Percentiles rank a stretch among this genome's conserved stretches.
Evolutionary conservation across 1,140 invertebrate species (phyloP).

Genomic region (Aphis craccivora): DNA sequence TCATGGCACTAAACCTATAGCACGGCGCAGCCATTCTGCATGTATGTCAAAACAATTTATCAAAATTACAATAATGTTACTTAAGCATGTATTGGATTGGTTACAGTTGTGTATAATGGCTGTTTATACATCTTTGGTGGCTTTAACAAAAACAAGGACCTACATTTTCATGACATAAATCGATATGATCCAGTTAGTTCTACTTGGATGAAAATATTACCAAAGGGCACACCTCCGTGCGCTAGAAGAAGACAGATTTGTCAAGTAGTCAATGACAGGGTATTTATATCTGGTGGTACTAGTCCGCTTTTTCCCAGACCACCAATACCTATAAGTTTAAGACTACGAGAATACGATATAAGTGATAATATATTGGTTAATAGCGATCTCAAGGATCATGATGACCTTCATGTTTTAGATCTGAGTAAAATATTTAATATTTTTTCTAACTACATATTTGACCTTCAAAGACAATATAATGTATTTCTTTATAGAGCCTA

Average conservation of each 20-base stretch:
- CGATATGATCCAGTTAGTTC: constrained; percentile 72
- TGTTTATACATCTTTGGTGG: constrained; percentile 88
- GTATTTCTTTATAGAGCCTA: constrained; percentile 4
- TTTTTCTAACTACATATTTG: background rate
- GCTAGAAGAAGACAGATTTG: constrained; percentile 81
- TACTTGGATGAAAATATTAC: constrained; percentile 71
- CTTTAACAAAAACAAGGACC: constrained; percentile 76
- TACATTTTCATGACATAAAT: constrained; percentile 84
- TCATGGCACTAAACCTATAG: constrained; percentile 70
- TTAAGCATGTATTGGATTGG: background rate
- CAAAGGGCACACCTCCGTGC: constrained; percentile 71
- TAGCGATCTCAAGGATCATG: constrained; percentile 73
- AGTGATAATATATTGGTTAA: constrained; percentile 62
- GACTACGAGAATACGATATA: constrained; percentile 15
- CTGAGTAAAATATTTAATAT: constrained; percentile 66
- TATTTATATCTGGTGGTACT: constrained; percentile 87
- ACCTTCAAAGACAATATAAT: background rate
- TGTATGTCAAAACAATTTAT: constrained; percentile 69
- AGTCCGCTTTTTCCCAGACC: constrained; percentile 66
- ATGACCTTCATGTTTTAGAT: constrained; percentile 79
- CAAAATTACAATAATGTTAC: background rate
- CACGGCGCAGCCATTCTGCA: constrained; percentile 86
- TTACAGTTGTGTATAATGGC: constrained; percentile 77
- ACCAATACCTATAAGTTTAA: background rate
- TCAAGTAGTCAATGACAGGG: constrained; percentile 73